Percentiles rank a stretch among this genome's conserved stretches.
Conservation (phyloP, 2,113 vertebrate species). For the Lepisosteus osseus region DNA sequence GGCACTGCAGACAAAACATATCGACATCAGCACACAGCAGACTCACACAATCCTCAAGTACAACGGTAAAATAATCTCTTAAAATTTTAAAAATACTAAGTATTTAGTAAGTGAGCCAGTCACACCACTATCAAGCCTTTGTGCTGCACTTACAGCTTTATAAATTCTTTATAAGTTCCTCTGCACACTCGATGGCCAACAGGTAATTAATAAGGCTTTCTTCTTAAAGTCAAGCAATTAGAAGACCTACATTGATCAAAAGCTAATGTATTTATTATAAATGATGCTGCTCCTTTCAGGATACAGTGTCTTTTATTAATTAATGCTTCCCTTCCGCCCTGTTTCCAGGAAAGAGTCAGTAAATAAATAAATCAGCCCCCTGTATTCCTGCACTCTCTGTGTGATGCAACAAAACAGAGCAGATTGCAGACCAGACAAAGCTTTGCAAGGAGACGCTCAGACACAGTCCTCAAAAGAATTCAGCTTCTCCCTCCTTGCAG, state of each 20-base stretch:
- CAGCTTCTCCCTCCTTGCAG: too few species aligned
- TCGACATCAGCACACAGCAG: background rate
- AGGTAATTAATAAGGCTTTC: background rate
- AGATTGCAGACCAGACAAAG: too few species aligned
- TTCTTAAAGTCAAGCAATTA: background rate
- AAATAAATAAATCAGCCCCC: too few species aligned
- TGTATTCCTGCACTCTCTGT: too few species aligned
- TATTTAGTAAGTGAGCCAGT: too few species aligned
- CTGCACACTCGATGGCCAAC: too few species aligned
- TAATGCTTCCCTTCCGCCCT: too few species aligned
- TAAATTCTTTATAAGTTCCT: background rate
- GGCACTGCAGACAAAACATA: slow-evolving; percentile 4
- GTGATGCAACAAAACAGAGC: too few species aligned
- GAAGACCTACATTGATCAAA: background rate
- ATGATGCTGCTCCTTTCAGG: background rate
- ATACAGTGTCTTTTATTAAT: background rate
- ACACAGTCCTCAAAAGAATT: too few species aligned
- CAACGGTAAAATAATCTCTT: background rate
- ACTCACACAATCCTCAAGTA: background rate
- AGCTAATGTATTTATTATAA: background rate
- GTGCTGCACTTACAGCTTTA: background rate
- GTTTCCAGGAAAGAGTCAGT: too few species aligned
- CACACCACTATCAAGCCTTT: too few species aligned
- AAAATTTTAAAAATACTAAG: background rate
- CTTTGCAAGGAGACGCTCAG: too few species aligned